Evolutionary conservation across 2,888 invertebrate genomes (phyloP), one percentile per base, ranked within the genome.

Genomic region (Drosophila atripex): DNA sequence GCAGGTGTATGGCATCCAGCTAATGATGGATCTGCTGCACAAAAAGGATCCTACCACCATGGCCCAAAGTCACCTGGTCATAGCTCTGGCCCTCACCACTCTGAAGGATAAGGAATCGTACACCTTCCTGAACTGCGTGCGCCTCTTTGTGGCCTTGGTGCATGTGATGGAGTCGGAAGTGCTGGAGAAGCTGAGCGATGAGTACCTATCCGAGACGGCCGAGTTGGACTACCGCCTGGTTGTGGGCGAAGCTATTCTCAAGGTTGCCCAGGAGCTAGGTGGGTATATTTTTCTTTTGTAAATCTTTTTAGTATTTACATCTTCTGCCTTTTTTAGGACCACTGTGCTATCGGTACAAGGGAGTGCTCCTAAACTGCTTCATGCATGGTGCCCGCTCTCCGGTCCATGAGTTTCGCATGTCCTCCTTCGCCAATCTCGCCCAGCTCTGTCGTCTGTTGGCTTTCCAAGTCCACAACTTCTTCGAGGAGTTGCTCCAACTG

Each of bases 91-190:
- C 0, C 39, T 92, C 58, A 74, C 83, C 16, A 86, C 89, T 0
- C 77, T 92, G 0, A 91, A 89, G 55, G 78, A 88, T 23, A 80
- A 80, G 21, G 92, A 92, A 41, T 91, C 91, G 2, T 92, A 91
- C 46, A 89, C 90, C 1, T 92, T 91, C 54, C 80, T 92, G 1
- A 92, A 92, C 71, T 90, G 91, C 43, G 90, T 92, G 30, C 83
- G 90, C 5, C 68, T 92, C 0, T 88, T 92, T 71, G 89, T 88
- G 14, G 79, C 80, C 1, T 53, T 92, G 41, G 75, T 90, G 11
- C 78, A 89, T 61, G 69, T 90, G 0, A 86, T 91, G 80, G 90
- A 91, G 64, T 51, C 78, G 0, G 89, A 90, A 55, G 89, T 92
- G 3, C 53, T 92, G 45, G 90, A 91, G n/a, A 73, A 89, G 7